A percentile compares a stretch with the other conserved stretches of the same genome.
These are phyloP conservation scores for Emmelina monodactyla DNA, from an alignment of 2,888 invertebrate species.

Conservation along the genomic window DNA sequence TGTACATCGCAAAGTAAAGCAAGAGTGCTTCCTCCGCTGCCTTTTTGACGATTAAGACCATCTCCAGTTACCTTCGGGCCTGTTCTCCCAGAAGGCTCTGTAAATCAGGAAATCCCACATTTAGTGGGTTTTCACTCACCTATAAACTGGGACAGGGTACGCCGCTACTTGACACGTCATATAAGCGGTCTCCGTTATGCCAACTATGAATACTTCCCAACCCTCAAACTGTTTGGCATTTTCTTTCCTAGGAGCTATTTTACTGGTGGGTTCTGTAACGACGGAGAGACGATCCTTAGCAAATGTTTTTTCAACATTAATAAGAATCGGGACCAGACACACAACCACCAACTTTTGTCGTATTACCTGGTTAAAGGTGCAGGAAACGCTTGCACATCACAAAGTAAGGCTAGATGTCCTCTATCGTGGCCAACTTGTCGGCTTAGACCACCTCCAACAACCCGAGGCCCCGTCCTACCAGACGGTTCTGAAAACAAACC, in stretches of 20 bases:
- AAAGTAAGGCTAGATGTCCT: slow-evolving; percentile 68
- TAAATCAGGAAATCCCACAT: slow-evolving; percentile 38
- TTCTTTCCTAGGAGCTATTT: slow-evolving; percentile 68
- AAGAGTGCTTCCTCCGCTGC: slow-evolving; percentile 51
- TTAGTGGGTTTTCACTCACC: slow-evolving; percentile 58
- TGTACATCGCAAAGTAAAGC: slow-evolving; percentile 80
- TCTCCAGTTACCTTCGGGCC: slow-evolving; percentile 71
- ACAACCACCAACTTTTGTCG: too few species aligned
- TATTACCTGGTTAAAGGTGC: slow-evolving; percentile 76
- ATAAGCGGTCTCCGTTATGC: slow-evolving; percentile 57
- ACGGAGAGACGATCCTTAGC: slow-evolving; percentile 16
- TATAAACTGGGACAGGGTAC: slow-evolving; percentile 73
- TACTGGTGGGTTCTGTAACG: slow-evolving; percentile 65
- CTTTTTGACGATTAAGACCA: slow-evolving; percentile 66
- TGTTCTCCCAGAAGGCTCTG: slow-evolving; percentile 77
- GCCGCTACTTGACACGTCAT: slow-evolving; percentile 74
- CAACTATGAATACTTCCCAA: slow-evolving; percentile 68
- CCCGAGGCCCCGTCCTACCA: slow-evolving; percentile 74
- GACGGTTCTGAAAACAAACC: slow-evolving; percentile 70
- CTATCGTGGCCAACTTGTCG: slow-evolving; percentile 52
- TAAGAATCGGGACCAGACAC: slow-evolving; percentile 5
- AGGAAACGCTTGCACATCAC: slow-evolving; percentile 76
- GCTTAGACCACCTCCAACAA: slow-evolving; percentile 69
- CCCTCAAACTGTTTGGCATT: slow-evolving; percentile 68
- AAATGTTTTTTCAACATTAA: slow-evolving; percentile 2